These are phyloP conservation scores for Delia radicum DNA, from an alignment of 1,140 invertebrate genomes.

Conservation along the genomic window DNA sequence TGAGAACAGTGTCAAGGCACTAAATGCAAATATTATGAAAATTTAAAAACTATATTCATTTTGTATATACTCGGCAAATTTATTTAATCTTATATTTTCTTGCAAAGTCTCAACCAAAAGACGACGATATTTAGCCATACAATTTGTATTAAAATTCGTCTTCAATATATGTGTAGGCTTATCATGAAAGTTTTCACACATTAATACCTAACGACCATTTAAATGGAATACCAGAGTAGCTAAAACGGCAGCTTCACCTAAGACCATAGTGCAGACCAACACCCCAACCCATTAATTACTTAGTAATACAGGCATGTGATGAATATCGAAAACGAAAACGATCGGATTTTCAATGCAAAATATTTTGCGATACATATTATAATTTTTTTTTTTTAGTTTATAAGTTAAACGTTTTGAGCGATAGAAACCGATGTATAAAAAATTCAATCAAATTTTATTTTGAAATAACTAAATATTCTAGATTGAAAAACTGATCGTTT, in stretches of 20 bases:
- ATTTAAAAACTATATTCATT: constrained; percentile 39
- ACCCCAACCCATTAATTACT: constrained; percentile 44
- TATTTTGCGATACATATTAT: no score
- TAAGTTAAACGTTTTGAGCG: no score
- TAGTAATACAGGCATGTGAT: no score
- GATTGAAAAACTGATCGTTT: no score
- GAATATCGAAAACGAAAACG: no score
- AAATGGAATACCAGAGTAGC: constrained; percentile 41
- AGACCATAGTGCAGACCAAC: constrained; percentile 37
- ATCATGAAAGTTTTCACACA: constrained; percentile 34
- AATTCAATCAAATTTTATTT: no score
- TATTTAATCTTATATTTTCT: constrained; percentile 37
- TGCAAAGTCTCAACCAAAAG: constrained; percentile 31
- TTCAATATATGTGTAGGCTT: constrained; percentile 28
- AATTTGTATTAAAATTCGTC: neutral
- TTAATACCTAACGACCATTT: constrained; percentile 38
- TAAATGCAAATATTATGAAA: constrained; percentile 44
- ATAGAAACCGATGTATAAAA: no score
- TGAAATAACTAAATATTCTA: no score
- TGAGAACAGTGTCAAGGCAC: constrained; percentile 38
- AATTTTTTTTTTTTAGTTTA: no score
- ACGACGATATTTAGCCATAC: constrained; percentile 34
- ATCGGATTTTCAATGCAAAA: no score
- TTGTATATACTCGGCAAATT: constrained; percentile 38
- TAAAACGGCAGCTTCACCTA: constrained; percentile 40